Evolutionary conservation across 2,888 invertebrate genomes (phyloP), one percentile per base, ranked within the genome.

Genomic region (Caenorhabditis sinica): DNA sequence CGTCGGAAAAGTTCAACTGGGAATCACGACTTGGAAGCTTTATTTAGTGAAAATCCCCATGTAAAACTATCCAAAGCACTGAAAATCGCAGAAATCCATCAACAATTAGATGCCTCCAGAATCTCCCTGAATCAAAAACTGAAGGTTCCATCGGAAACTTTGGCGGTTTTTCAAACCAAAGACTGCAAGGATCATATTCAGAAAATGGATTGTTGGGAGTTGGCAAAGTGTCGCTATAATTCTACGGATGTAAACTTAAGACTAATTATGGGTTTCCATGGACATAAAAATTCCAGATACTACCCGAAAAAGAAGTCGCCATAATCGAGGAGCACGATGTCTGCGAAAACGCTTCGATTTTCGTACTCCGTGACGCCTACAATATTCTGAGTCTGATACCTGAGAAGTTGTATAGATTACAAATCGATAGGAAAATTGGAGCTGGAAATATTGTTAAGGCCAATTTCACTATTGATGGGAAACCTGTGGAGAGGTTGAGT

Each of bases 161-260:
- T 58, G 36, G 49, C 28, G 23, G 49, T 82, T 13, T 82, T 82
- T 33, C 82, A 82, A 65, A 53, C 58, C 0, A 60, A 72, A 53
- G 60, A 73, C 49, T 82, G 82, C 23, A 53, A 65, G 13, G 58
- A 82, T 51, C 40, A 82, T 20, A 23, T 51, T 15, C 82, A 82
- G 72, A 82, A 77, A 33, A n/a, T 9, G 49, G 76, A 82, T 33
- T 82, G 82, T 68, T 82, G 76, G 76, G 82, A 65, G 45, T 33
- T 82, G 51, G 73, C 71, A 33, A 72, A 72, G 28, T 82, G 82
- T 36, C 20, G 49, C 1, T 82, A 49, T 28, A 65, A 58, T 1
- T 51, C 45, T 15, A 25, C 69, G 3, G 56, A 69, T 30, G 82
- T 82, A 17, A 23, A 17, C 6, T 40, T 65, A 5, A 25, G n/a